Evolutionary conservation across 1,140 invertebrate genomes (phyloP), one percentile per base, ranked within the genome.

Genomic region (Lucilia sericata): DNA sequence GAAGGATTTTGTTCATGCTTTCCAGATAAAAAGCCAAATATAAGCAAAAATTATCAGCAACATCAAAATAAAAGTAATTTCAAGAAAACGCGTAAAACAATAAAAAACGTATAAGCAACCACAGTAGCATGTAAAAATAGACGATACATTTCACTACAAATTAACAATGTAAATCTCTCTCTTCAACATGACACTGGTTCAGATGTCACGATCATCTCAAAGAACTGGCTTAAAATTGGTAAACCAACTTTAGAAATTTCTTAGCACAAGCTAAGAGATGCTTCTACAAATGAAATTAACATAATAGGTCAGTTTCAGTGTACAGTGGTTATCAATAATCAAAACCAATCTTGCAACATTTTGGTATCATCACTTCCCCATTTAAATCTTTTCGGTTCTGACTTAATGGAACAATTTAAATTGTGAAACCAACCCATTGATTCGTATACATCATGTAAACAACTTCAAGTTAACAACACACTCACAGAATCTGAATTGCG

Each of bases 371-470:
- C 21, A 9, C n/a, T 82, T 5, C 25, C 47, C 4, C 10, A 82
- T 82, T 60, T 82, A 12, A 60, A 82, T 65, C 36, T 82, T 12
- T 36, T 49, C 9, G 81, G 51, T n/a, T 49, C 55, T 19, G 82
- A 82, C 21, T 65, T 82, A n/a, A 65, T 82, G n/a, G 82, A 82
- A 74, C n/a, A 74, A 74, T 82, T 82, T 34, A 65, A 55, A 55
- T 65, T 82, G 51, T 82, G 82, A 55, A 55, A 65, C 25, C 21
- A 42, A 82, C 55, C 55, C 5, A 51, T 51, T 51, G 49, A 51
- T 51, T 51, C 49, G 1, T 51, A 51, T 51, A 51, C 49, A 14
- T 51, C 49, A 4, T 51, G 49, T 51, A 51, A 51, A 9, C 49
- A 51, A 51, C 2, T 51, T 51, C 49, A 51, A 51, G 49, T 51